Evolutionary conservation across 1,140 invertebrate genomes (phyloP).

Genomic region (Arctopsyche grandis): DNA sequence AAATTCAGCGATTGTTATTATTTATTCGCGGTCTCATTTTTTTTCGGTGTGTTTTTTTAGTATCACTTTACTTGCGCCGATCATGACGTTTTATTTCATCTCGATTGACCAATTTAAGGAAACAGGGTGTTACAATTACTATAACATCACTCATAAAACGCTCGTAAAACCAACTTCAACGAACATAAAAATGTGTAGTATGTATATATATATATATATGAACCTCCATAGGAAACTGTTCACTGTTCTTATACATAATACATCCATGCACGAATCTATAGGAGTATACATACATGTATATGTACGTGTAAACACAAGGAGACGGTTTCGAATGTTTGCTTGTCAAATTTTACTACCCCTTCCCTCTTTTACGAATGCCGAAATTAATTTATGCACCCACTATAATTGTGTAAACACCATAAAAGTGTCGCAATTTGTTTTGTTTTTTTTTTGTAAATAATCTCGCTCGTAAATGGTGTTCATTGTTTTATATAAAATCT

Average conservation of each 20-base stretch:
- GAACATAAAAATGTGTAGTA: conserved; percentile 52
- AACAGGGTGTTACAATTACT: conserved; percentile 55
- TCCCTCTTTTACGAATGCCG: conserved; percentile 18
- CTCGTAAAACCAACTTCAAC: conserved; percentile 54
- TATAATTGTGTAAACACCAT: conserved; percentile 30
- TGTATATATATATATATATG: conserved; percentile 5
- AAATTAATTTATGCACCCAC: conserved; percentile 39
- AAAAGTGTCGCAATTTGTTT: conserved; percentile 22
- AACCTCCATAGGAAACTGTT: neutral
- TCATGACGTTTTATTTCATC: conserved; percentile 54
- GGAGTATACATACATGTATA: neutral
- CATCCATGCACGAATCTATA: neutral
- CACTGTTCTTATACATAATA: neutral
- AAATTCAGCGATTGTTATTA: neutral
- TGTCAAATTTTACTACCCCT: conserved; percentile 34
- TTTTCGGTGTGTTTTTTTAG: conserved; percentile 39
- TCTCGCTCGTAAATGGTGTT: neutral
- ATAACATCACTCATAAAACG: conserved; percentile 55
- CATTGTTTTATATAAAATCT: conserved; percentile 4
- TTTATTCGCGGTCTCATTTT: neutral
- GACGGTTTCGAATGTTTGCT: neutral
- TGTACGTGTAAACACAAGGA: neutral
- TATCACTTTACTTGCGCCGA: conserved; percentile 51
- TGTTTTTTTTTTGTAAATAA: neutral
- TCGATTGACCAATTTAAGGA: conserved; percentile 56